Evolutionary conservation across 2,113 vertebrate species (phyloP), one percentile per base, ranked within the genome.

Genomic region (Tyrannus savana): DNA sequence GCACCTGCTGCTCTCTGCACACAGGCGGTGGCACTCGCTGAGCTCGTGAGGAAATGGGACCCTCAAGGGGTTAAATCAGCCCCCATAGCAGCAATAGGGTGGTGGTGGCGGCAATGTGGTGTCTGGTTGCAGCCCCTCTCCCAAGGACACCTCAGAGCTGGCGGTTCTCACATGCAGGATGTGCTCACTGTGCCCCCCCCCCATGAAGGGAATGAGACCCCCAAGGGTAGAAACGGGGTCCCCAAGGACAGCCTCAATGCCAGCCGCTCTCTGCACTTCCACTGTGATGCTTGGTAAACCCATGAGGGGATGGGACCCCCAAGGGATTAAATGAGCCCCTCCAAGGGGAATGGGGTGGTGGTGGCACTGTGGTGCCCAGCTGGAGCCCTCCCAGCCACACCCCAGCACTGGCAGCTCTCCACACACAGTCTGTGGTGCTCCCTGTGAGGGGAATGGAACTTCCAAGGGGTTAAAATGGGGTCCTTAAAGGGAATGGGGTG

Each of bases 101-200:
- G 14, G 18, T 3, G 9, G 37, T 15, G 17, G 10, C 50, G 17
- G 10, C 50, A 7, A 17, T 50, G 21, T 6, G 2, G 7, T 39
- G 18, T 50, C 15, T 5, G 4, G 33, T 19, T 37, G 42, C 44
- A n/a, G 22, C 42, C 5, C 12, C 27, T 27, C 22, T 66, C 14
- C 37, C 33, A 19, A 31, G 37, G 31, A 50, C 42, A 4, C 19
- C 49, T n/a, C n/a, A 21, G 42, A 2, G 11, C 31, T 58, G 25
- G 64, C 15, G 39, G 28, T 19, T 28, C 39, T 28, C 11, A 3
- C 5, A 1, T 6, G 23, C 28, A 19, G 47, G 39, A 19, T 41
- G 41, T 39, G 4, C 21, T 66, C 5, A 1, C 23, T n/a, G 37
- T 33, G 8, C 4, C 6, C n/a, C 49, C 21, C 21, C 2, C 2